Percentiles rank a stretch among this genome's conserved stretches.
Conservation (phyloP, 2,113 vertebrate species). For the Telmatochromis brichardi region DNA sequence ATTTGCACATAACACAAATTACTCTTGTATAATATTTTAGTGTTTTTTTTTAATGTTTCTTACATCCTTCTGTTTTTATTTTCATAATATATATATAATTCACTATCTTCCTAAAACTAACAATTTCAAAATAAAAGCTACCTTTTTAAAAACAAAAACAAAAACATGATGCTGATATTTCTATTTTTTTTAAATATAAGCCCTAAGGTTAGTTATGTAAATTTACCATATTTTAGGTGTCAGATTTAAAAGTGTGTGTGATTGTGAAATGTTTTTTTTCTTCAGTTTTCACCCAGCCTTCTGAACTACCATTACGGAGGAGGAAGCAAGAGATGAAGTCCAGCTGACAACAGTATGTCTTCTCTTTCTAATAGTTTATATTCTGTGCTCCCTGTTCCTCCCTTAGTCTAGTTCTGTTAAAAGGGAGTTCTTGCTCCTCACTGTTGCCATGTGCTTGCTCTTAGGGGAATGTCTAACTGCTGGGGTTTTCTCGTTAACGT, state of each 20-base stretch:
- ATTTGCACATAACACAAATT: not conserved
- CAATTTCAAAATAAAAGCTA: not conserved
- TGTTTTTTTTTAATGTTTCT: not conserved
- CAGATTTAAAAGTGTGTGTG: not conserved
- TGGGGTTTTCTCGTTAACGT: not conserved
- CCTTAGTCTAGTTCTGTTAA: not conserved
- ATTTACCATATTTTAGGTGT: not conserved
- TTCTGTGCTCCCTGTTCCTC: not conserved
- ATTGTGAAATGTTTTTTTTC: not conserved
- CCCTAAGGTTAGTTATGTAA: not conserved
- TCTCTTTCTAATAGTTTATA: not conserved
- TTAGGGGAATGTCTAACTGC: not conserved
- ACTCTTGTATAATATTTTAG: not conserved
- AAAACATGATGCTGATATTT: not conserved
- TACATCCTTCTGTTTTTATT: not conserved
- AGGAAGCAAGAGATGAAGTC: not conserved
- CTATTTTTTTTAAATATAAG: not conserved
- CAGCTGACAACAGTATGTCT: not conserved
- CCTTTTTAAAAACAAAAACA: fast-evolving
- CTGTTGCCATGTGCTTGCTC: not conserved
- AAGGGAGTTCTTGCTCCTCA: not conserved
- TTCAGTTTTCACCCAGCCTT: not conserved
- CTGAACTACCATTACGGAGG: not conserved
- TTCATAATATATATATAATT: not conserved
- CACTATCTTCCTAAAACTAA: not conserved